Evolutionary conservation across 2,797 vertebrate species (phyloP).

Genomic region (Sparidentex hasta): DNA sequence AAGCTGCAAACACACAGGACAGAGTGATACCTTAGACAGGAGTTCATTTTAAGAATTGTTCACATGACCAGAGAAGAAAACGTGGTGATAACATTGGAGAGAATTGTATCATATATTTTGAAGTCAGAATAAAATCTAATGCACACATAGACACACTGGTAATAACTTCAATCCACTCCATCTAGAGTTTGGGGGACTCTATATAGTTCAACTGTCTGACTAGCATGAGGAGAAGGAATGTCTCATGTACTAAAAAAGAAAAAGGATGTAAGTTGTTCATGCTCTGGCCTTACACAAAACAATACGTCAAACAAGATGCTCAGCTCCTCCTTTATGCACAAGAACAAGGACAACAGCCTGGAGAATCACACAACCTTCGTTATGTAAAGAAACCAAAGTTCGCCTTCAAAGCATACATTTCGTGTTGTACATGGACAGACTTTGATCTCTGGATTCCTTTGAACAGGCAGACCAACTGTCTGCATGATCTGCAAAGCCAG

Average conservation of each 20-base stretch:
- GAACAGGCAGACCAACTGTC: background rate
- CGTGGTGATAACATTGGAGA: background rate
- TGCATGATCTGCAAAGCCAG: background rate
- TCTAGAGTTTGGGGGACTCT: background rate
- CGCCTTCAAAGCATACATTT: background rate
- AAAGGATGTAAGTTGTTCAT: background rate
- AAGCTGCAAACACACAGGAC: slow-evolving; percentile 80
- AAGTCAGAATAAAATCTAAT: background rate
- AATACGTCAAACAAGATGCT: background rate
- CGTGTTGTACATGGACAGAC: slow-evolving; percentile 10
- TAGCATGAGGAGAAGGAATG: background rate
- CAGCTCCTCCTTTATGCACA: background rate
- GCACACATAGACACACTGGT: background rate
- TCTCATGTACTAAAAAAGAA: background rate
- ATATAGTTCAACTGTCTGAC: background rate
- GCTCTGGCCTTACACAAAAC: background rate
- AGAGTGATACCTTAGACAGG: background rate
- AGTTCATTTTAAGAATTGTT: background rate
- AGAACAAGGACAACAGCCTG: too few species aligned
- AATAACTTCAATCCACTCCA: background rate
- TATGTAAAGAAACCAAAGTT: slow-evolving; percentile 9
- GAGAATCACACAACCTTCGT: background rate
- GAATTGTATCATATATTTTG: background rate
- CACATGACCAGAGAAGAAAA: background rate
- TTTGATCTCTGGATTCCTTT: background rate